A percentile compares a stretch with the other conserved stretches of the same genome.
phyloP scores from a whole-genome alignment of 2,113 vertebrate genomes.

The Montifringilla adamsi region DNA sequence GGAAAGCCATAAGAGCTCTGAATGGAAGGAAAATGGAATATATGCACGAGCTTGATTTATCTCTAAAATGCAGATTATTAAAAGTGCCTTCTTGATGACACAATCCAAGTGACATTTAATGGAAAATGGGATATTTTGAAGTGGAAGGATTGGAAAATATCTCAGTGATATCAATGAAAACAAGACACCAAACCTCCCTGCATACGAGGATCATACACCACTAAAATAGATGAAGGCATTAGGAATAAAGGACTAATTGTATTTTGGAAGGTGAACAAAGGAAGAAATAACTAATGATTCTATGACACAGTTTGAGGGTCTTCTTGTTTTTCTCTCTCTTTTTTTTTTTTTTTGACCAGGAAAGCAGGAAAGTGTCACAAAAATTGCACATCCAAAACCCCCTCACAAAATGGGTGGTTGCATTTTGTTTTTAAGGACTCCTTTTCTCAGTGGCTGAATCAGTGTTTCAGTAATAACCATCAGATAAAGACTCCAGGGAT shows the following conservation, averaged over 20 bases:
- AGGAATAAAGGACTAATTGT: neutral
- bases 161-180: neutral
- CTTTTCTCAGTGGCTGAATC: neutral
- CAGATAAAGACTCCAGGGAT: neutral
- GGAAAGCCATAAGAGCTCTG: neutral
- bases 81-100: neutral
- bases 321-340: neutral
- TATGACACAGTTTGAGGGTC: neutral
- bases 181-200: neutral
- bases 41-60: neutral
- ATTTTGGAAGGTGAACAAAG: neutral
- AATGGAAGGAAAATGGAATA: neutral
- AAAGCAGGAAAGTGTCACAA: neutral
- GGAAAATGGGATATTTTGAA: conserved; percentile 7
- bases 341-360: neutral
- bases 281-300: neutral
- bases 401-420: neutral
- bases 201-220: neutral
- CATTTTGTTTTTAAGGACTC: neutral
- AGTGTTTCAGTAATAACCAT: neutral
- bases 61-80: neutral
- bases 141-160: neutral
- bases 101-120: conserved; percentile 23
- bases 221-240: neutral
- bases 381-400: neutral